Evolutionary conservation across 2,113 vertebrate genomes (phyloP).

Genomic region (Noctilio leporinus): DNA sequence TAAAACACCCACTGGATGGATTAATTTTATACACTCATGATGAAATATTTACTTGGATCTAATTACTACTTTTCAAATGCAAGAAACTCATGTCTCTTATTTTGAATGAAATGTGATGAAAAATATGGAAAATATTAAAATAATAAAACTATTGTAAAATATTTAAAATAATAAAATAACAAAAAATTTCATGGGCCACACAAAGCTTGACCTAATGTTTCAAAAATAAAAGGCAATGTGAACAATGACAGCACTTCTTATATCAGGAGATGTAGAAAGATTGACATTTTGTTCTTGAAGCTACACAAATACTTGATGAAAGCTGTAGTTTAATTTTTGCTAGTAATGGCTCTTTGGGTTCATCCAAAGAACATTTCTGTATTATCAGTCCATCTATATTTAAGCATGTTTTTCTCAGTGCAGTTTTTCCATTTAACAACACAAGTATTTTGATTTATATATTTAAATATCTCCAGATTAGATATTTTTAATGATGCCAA

Average conservation of each 20-base stretch:
- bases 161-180: too few species aligned
- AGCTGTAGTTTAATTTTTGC: constrained; percentile 37
- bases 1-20: background rate
- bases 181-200: background rate
- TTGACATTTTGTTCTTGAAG: constrained; percentile 33
- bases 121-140: too few species aligned
- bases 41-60: constrained; percentile 14
- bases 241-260: background rate
- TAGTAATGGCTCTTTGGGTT: constrained; percentile 46
- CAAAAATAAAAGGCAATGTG: background rate
- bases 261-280: background rate
- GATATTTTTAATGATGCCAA: constrained; percentile 25
- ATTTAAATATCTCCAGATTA: background rate
- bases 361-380: constrained; percentile 33
- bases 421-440: constrained; percentile 11
- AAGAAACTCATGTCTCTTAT: background rate
- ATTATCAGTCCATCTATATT: background rate
- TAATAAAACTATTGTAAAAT: too few species aligned
- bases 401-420: background rate
- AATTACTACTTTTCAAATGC: constrained; percentile 12
- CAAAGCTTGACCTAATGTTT: background rate
- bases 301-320: constrained; percentile 46
- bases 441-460: constrained; percentile 16
- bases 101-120: constrained; percentile 7
- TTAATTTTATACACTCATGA: constrained; percentile 32